A percentile compares a stretch with the other conserved stretches of the same genome.
phyloP scores from a whole-genome alignment of 2,888 invertebrate genomes.

The Rhabditoides inermis region DNA sequence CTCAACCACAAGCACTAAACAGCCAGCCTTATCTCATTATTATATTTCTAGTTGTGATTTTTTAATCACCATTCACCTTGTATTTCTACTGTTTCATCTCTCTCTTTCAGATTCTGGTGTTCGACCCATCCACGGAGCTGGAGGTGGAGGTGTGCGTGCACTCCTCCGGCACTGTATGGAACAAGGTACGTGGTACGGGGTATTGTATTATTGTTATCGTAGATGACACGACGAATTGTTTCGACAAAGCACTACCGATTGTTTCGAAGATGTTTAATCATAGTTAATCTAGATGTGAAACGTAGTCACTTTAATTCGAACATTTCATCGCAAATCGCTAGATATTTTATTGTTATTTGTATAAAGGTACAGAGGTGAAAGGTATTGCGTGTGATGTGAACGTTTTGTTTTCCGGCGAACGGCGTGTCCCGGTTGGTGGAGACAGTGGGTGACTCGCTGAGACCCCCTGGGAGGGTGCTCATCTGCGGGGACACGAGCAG shows the following conservation, averaged over 20 bases:
- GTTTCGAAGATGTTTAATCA: neutral
- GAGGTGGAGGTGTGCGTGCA: constrained; percentile 47
- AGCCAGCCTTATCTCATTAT: too few species aligned
- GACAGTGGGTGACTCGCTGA: constrained; percentile 24
- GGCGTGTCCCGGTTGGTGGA: constrained; percentile 23
- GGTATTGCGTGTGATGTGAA: too few species aligned
- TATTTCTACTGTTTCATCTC: neutral
- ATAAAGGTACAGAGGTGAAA: too few species aligned
- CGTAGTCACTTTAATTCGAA: too few species aligned
- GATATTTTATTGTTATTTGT: constrained; percentile 4
- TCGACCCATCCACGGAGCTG: constrained; percentile 45
- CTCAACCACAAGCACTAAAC: too few species aligned
- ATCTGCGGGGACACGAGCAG: constrained; percentile 50
- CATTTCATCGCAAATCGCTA: neutral
- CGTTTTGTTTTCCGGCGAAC: neutral
- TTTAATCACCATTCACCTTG: neutral
- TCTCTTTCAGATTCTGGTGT: constrained; percentile 28
- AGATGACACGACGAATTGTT: neutral
- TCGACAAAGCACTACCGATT: too few species aligned
- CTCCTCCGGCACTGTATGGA: constrained; percentile 33
- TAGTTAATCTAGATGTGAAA: constrained; percentile 4
- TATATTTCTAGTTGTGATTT: too few species aligned
- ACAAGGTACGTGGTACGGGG: constrained; percentile 26
- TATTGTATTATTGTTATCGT: neutral
- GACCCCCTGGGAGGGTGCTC: constrained; percentile 38